phyloP scores from a whole-genome alignment of 2,113 vertebrate genomes.

The Pogona vitticeps region DNA sequence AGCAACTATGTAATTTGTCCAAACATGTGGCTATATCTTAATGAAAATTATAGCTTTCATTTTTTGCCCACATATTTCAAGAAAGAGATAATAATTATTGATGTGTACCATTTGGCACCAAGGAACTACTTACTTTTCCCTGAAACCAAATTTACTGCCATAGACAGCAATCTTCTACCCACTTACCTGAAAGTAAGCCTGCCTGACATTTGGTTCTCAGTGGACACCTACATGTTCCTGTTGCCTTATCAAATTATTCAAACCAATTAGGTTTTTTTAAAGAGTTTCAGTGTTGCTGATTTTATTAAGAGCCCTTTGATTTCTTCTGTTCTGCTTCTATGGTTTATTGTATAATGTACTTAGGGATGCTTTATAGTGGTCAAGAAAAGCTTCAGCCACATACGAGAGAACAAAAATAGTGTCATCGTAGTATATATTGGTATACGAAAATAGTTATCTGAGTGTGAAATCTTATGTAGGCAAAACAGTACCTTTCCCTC shows the following conservation, averaged over 20 bases:
- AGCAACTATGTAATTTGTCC: conserved; percentile 54
- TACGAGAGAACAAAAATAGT: neutral
- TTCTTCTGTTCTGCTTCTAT: neutral
- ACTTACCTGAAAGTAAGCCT: neutral
- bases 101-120: conserved; percentile 51
- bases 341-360: neutral
- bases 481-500: neutral
- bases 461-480: neutral
- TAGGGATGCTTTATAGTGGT: neutral
- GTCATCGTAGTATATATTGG: neutral
- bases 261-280: neutral
- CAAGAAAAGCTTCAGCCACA: neutral
- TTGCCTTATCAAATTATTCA: neutral
- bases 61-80: conserved; percentile 49
- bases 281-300: neutral
- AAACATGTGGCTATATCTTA: conserved; percentile 66
- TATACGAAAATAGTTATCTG: neutral
- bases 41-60: conserved; percentile 74
- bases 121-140: conserved; percentile 38
- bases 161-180: neutral
- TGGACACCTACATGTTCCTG: no score
- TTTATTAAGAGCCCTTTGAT: neutral
- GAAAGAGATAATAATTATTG: conserved; percentile 34
- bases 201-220: neutral
- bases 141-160: conserved; percentile 11